Percentiles rank a stretch among this genome's conserved stretches.
phyloP scores from a whole-genome alignment of 2,113 vertebrate genomes.

The Xyrauchen texanus region DNA sequence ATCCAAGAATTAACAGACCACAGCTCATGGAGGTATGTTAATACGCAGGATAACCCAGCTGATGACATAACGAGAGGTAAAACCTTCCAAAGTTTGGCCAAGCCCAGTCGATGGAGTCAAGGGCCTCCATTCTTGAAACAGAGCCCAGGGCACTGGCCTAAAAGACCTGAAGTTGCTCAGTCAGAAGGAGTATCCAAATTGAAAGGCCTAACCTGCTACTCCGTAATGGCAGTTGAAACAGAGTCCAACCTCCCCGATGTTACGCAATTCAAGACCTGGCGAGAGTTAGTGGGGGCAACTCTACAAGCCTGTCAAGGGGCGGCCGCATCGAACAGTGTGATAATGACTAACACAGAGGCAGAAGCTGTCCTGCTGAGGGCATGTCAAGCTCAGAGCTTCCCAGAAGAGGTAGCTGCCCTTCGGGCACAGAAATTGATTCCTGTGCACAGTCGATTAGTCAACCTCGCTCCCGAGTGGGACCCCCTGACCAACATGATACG shows the following conservation, averaged over 20 bases:
- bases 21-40: neutral
- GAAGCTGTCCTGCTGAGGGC: no score
- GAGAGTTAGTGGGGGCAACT: neutral
- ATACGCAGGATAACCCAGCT: no score
- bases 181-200: neutral
- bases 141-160: no score
- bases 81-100: neutral
- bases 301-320: neutral
- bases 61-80: slow-evolving; percentile 17
- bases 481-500: no score
- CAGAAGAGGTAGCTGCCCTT: no score
- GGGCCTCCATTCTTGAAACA: slow-evolving; percentile 11
- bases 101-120: neutral
- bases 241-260: neutral
- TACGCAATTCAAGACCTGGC: neutral
- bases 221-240: neutral
- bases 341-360: no score
- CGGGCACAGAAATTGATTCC: no score
- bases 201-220: neutral
- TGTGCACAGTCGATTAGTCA: no score
- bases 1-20: no score
- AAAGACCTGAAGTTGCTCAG: neutral
- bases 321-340: neutral
- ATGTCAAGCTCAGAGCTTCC: no score
- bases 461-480: no score